phyloP scores from a whole-genome alignment of 2,113 vertebrate genomes.

The Alethe diademata region DNA sequence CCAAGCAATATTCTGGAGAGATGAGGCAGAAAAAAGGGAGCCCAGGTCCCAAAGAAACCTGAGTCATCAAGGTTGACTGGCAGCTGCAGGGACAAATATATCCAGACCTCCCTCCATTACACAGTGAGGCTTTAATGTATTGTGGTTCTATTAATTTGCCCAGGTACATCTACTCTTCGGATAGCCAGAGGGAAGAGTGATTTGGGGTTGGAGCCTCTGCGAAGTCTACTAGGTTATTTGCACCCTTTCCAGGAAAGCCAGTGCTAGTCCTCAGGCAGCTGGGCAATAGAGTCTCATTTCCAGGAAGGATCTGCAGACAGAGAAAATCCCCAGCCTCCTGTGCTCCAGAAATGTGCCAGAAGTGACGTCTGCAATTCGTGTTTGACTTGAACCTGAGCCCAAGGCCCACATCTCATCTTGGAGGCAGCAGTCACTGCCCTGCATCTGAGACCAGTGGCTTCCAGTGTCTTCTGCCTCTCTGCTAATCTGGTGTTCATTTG shows the following conservation, averaged over 20 bases:
- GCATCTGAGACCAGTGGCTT: background rate
- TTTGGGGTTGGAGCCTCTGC: background rate
- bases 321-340: background rate
- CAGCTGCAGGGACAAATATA: background rate
- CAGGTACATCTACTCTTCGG: background rate
- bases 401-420: background rate
- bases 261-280: background rate
- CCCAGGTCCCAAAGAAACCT: background rate
- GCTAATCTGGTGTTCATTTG: background rate
- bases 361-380: fast-evolving
- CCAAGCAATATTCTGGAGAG: background rate
- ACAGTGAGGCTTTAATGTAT: background rate
- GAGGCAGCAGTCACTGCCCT: background rate
- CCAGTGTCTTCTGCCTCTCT: background rate
- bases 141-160: background rate
- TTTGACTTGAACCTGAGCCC: constrained; percentile 37
- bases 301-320: background rate
- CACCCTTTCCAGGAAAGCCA: background rate
- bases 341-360: background rate
- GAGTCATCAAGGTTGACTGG: background rate
- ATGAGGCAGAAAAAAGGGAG: background rate
- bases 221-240: background rate
- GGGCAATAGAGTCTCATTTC: background rate
- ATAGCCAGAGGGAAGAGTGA: background rate
- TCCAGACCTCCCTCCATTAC: background rate